phyloP scores from a whole-genome alignment of 2,797 vertebrate species.

The Hafferia zeledoni region DNA sequence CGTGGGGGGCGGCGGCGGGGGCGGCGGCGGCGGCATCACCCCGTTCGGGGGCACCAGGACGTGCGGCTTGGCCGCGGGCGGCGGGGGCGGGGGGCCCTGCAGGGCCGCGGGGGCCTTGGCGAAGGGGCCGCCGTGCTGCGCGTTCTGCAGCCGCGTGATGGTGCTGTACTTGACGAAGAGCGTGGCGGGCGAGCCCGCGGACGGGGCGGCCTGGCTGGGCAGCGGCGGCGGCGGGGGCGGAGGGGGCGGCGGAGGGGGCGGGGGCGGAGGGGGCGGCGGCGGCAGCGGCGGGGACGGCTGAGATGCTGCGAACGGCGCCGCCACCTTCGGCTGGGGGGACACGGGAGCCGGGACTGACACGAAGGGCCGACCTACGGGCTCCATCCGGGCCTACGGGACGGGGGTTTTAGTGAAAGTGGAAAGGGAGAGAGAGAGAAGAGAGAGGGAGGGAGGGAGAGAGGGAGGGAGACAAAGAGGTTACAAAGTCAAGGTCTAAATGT shows the following conservation, averaged over 20 bases:
- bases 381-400: conserved; percentile 74
- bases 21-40: conserved; percentile 83
- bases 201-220: conserved; percentile 82
- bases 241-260: conserved; percentile 73
- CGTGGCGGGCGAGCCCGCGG: conserved; percentile 58
- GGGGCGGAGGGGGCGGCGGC: conserved; percentile 59
- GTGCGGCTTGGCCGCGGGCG: conserved; percentile 75
- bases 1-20: conserved; percentile 81
- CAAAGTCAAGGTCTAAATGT: conserved; percentile 54
- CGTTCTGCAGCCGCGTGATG: conserved; percentile 87
- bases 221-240: conserved; percentile 71
- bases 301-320: conserved; percentile 75
- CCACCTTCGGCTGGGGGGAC: conserved; percentile 80
- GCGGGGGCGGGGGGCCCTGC: conserved; percentile 16
- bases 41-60: conserved; percentile 74
- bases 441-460: not conserved
- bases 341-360: conserved; percentile 81
- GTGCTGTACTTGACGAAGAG: conserved; percentile 93
- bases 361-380: conserved; percentile 83
- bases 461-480: conserved; percentile 67
- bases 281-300: conserved; percentile 72
- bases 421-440: not conserved
- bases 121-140: conserved; percentile 75
- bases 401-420: conserved; percentile 31
- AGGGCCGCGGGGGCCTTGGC: conserved; percentile 64